Evolutionary conservation across 1,140 invertebrate genomes (phyloP).

Genomic region (Rhynchophorus ferrugineus): DNA sequence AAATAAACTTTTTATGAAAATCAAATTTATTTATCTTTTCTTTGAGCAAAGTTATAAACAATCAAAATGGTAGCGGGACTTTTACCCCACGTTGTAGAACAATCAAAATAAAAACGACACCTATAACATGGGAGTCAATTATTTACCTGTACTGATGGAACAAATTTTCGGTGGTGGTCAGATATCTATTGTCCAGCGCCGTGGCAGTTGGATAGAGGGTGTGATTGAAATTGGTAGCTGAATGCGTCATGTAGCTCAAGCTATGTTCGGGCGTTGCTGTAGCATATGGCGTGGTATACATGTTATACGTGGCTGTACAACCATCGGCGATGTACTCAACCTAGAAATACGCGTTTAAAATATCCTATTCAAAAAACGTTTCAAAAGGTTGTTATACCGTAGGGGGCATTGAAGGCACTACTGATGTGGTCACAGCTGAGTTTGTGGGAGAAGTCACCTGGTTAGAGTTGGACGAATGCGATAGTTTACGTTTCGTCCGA

Average conservation of each 20-base stretch:
- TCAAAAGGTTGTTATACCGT: conserved; percentile 7
- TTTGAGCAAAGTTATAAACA: no score
- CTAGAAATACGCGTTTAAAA: conserved; percentile 26
- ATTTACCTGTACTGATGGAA: conserved; percentile 65
- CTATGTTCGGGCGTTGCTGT: conserved; percentile 56
- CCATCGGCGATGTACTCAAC: conserved; percentile 62
- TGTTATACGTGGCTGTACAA: conserved; percentile 66
- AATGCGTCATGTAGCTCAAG: conserved; percentile 63
- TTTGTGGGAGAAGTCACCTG: conserved; percentile 35
- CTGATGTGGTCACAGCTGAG: conserved; percentile 34
- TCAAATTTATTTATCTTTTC: no score
- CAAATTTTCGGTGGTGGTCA: conserved; percentile 70
- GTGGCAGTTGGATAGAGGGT: conserved; percentile 58
- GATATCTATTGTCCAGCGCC: conserved; percentile 64
- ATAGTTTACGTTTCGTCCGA: conserved; percentile 78
- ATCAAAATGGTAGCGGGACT: no score
- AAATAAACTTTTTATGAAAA: no score
- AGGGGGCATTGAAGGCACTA: conserved; percentile 41
- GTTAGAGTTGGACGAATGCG: conserved; percentile 42
- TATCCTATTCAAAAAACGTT: background rate
- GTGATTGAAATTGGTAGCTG: conserved; percentile 57
- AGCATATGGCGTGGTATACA: conserved; percentile 74
- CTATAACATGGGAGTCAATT: no score
- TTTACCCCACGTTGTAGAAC: no score
- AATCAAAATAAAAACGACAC: no score